These are phyloP conservation scores for Darwinula stevensoni DNA, from an alignment of 2,888 invertebrate species.

Conservation along the genomic window DNA sequence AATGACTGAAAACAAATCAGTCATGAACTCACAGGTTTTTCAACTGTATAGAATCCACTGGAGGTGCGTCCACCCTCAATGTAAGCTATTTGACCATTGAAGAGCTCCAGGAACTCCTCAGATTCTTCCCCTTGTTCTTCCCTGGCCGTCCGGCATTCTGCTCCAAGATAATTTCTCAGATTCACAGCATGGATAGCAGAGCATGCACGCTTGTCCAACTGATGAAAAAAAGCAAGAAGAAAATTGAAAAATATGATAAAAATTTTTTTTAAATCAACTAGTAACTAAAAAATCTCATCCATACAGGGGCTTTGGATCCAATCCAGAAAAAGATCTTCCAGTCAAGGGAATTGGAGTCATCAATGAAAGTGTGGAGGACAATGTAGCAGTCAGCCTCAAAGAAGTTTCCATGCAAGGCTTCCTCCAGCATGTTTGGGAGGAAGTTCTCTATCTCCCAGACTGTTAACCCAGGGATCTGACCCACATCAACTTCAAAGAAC, in stretches of 20 bases:
- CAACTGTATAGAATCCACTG: conserved; percentile 88
- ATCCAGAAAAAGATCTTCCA: conserved; percentile 99
- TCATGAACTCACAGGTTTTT: conserved; percentile 42
- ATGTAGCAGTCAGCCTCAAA: conserved; percentile 99
- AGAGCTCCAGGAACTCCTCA: conserved; percentile 73
- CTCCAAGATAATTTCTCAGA: conserved; percentile 76
- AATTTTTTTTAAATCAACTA: conserved; percentile 6
- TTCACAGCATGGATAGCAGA: conserved; percentile 98
- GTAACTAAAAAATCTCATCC: conserved; percentile 11
- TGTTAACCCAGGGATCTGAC: conserved; percentile 63
- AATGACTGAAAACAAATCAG: no score
- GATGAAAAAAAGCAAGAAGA: conserved; percentile 9
- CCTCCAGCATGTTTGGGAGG: conserved; percentile 49
- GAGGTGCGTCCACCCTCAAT: conserved; percentile 92
- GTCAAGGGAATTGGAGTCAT: conserved; percentile 32
- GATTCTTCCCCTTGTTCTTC: conserved; percentile 95
- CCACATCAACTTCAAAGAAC: conserved; percentile 68
- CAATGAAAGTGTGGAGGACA: conserved; percentile 54
- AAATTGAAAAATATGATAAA: not conserved
- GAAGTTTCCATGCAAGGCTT: conserved; percentile 85
- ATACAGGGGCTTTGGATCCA: conserved; percentile 69
- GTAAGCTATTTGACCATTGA: conserved; percentile 67
- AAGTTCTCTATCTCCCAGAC: conserved; percentile 99
- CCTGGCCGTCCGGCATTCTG: conserved; percentile 66
- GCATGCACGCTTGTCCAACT: conserved; percentile 80